phyloP scores from a whole-genome alignment of 2,888 invertebrate species.

The Dichetophora obliterata region DNA sequence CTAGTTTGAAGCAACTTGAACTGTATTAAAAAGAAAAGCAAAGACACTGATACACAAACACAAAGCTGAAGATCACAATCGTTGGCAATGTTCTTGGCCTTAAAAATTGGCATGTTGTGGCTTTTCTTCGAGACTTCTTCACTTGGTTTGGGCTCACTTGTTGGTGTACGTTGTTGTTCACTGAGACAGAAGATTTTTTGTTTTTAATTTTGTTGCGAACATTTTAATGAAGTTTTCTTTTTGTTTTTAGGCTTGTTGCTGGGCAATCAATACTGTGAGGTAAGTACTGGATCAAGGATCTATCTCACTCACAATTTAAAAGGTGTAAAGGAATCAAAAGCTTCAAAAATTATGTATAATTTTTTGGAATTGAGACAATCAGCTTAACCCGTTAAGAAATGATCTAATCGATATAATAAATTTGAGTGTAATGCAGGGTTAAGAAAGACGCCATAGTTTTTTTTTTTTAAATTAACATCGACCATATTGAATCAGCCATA shows the following conservation, averaged over 20 bases:
- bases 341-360: conserved; percentile 14
- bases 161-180: background rate
- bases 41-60: background rate
- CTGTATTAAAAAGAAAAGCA: conserved; percentile 1
- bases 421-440: too few species aligned
- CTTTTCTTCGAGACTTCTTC: background rate
- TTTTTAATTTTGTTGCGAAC: background rate
- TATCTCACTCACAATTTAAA: conserved; percentile 11
- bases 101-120: conserved; percentile 36
- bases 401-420: too few species aligned
- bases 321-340: background rate
- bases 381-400: too few species aligned
- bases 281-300: conserved; percentile 18
- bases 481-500: too few species aligned
- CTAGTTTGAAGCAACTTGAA: background rate
- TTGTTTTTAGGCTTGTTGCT: conserved; percentile 40
- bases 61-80: conserved; percentile 44
- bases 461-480: too few species aligned
- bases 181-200: background rate
- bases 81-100: conserved; percentile 45
- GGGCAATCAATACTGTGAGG: conserved; percentile 25
- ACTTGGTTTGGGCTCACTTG: background rate
- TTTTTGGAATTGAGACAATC: background rate
- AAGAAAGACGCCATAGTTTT: too few species aligned
- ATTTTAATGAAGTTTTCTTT: conserved; percentile 24